Base-by-base conservation (phyloP, 2,113 vertebrate genomes). In the Melanerpes aurifrons region DNA sequence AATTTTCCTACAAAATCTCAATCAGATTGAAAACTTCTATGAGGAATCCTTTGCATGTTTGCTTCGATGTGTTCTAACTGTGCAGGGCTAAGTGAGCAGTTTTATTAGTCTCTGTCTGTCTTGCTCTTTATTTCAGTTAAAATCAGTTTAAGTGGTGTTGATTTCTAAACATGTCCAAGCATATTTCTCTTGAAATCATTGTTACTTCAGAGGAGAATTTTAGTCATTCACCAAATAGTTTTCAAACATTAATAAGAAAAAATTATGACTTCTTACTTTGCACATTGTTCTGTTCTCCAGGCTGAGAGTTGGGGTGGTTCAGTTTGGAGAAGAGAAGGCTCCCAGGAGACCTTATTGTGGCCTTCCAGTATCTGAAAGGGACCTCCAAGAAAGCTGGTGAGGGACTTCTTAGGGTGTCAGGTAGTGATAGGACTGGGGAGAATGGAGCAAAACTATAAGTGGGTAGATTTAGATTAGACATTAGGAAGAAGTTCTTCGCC, bases 1-100 rank as follows among this genome's bases (percentile, higher is more conserved):
- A 32, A 76, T 82, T 95, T 95, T 94, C 32, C 64, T 64, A 86
- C 73, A 76, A 84, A 75, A 75, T 82, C 57, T 61, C 61, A 93
- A 86, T 28, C 21, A 95, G 70, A 93, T 58, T 43, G 14, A 87
- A 82, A 96, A 81, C 22, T 91, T 12, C 28, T 89, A 8, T 48
- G 56, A 58, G 43, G 40, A 93, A 77, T 63, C 58, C 17, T 89
- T 96, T 85, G 31, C 11, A 81, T 75, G 6, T 90, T 87, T 94
- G 15, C 22, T 89, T 86, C 89, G 17, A 12, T 67, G 19, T 35
- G 14, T 50, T 82, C 78, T 91, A 54, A 31, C 16, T 68, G 2
- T 70, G 43, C 5, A 70, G 86, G 14, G 14, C 15, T 72, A 79
- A 91, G 29, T 62, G 50, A 89, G 26, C 17, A 81, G 28, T 64